Evolutionary conservation across 1,140 invertebrate genomes (phyloP).

Genomic region (Drosophila baimaii): DNA sequence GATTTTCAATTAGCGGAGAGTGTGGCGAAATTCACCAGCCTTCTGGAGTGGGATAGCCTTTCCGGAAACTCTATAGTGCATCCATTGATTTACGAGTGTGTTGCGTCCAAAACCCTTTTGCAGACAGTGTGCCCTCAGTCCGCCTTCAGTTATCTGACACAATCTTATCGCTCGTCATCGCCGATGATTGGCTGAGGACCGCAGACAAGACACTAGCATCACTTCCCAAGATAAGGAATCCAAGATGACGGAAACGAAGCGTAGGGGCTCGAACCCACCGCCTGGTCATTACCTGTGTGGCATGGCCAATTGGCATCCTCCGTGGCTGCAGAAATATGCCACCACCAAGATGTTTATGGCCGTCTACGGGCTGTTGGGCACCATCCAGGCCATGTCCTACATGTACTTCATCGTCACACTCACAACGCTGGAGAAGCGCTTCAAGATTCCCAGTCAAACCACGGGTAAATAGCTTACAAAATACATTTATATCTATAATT

Average conservation of each 20-base stretch:
- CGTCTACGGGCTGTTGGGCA: conserved; percentile 88
- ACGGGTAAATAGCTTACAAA: conserved; percentile 85
- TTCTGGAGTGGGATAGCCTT: not conserved
- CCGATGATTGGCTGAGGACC: conserved; percentile 13
- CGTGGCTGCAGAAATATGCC: conserved; percentile 87
- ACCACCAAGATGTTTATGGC: conserved; percentile 87
- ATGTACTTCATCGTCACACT: conserved; percentile 89
- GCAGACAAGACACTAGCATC: conserved; percentile 39
- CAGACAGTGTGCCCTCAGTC: conserved; percentile 2
- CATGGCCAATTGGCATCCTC: conserved; percentile 86
- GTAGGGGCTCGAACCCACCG: conserved; percentile 42
- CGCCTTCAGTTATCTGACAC: not conserved
- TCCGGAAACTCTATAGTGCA: not conserved
- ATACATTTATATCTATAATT: too few species aligned
- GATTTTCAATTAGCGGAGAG: conserved; percentile 3
- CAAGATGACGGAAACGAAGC: conserved; percentile 59
- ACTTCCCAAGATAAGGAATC: not conserved
- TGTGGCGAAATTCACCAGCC: not conserved
- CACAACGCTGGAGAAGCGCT: conserved; percentile 89
- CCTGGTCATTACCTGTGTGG: conserved; percentile 85
- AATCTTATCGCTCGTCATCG: conserved; percentile 45
- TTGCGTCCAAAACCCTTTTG: not conserved
- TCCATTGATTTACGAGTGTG: conserved; percentile 4
- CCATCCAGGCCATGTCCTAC: conserved; percentile 89
- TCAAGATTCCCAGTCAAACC: conserved; percentile 89